Percentiles rank a stretch among this genome's conserved stretches.
Evolutionary conservation across 2,888 invertebrate species (phyloP).

Genomic region (Cheilosia scutellata): DNA sequence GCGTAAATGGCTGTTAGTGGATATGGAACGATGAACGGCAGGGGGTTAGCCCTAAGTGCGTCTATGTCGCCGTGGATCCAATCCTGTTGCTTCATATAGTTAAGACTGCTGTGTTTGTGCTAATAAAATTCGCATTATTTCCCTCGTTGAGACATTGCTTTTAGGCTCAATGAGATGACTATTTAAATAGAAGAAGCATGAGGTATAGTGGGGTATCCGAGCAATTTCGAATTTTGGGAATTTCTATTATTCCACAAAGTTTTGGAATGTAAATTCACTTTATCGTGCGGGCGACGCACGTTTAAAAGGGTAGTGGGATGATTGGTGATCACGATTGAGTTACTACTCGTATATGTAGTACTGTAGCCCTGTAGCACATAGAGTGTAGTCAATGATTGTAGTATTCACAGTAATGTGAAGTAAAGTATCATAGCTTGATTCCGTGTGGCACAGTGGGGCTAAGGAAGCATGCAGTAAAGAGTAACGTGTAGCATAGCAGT

Average conservation of each 20-base stretch:
- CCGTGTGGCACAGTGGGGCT: no score
- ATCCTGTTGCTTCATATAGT: conserved; percentile 33
- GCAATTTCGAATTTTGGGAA: conserved; percentile 13
- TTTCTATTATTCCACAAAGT: not conserved
- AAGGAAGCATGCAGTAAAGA: no score
- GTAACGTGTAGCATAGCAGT: no score
- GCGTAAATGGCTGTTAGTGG: conserved; percentile 36
- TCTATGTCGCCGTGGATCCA: not conserved
- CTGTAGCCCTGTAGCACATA: no score
- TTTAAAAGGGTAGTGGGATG: no score
- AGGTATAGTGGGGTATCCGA: not conserved
- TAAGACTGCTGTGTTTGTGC: not conserved
- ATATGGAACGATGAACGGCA: conserved; percentile 26
- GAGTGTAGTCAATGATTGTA: no score
- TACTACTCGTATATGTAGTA: no score
- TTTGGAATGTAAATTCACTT: no score
- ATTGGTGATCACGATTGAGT: no score
- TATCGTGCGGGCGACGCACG: no score
- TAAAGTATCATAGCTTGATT: no score
- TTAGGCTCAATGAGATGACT: conserved; percentile 33
- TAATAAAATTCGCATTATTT: conserved; percentile 62
- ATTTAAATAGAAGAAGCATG: conserved; percentile 2
- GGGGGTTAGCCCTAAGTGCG: conserved; percentile 15
- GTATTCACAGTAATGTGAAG: no score
- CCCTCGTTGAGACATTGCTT: conserved; percentile 29